Base-by-base conservation (phyloP, 2,888 invertebrate species). In the Hemithea aestivaria region DNA sequence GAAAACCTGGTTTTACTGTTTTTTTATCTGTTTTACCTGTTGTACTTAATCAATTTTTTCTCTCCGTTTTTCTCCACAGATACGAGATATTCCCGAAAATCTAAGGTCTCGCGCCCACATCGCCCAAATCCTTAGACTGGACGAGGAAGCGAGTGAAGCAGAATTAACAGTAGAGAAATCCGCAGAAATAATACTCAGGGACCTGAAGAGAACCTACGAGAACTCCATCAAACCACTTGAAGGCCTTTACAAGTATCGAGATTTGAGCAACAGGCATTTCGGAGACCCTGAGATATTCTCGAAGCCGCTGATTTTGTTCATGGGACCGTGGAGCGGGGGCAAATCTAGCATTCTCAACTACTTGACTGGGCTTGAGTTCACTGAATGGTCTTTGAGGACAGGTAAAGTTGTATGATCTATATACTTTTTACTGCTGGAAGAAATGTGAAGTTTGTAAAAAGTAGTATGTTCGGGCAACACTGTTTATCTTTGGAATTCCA, bases 271-370 rank as follows among this genome's bases (percentile, higher is more conserved):
- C 73, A 90, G 96, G 51, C 96, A 95, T 79, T 96, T 96, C 66
- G 94, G 96, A 65, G 97, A 97, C 83, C 94, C 96, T 1, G 97
- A 98, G 89, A 96, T 97, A 66, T 96, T 96, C 75, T 96, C 96
- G 2, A 97, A 97, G 67, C 97, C 98, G 1, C 85, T 97, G 65
- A 91, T 97, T 34, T 88, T 98, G 3, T 96, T 97, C 66, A 95
- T 97, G 94, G 98, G 98, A 25, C 97, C 97, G 23, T 97, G 97
- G 96, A 96, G 96, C 65, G 96, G 97, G 41, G 98, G 98, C 48
- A 98, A 98, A 85, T 96, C 97, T 1, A 94, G 96, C 34, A 95
- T 97, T 55, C 92, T 97, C 48, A 98, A 98, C 79, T 97, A 98
- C 79, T 88, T 98, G 50, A 90, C 96, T 24, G 94, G 95, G 45